Evolutionary conservation across 2,888 invertebrate species (phyloP).

Genomic region (Eupithecia pulchellata): DNA sequence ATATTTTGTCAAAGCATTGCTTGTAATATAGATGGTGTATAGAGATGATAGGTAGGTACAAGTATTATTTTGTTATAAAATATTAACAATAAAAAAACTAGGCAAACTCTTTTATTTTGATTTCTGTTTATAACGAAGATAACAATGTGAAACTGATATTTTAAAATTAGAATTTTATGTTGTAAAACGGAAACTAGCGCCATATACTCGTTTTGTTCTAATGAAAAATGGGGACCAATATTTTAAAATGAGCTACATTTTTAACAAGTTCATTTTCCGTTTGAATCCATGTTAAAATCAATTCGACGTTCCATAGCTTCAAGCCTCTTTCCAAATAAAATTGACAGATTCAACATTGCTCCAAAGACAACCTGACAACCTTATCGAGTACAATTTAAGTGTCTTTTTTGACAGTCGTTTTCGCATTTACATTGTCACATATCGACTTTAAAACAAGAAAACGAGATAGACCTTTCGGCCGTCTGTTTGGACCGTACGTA

Average conservation of each 20-base stretch:
- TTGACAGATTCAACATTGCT: conserved; percentile 22
- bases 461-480: conserved; percentile 6
- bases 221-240: neutral
- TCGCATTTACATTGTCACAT: conserved; percentile 7
- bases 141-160: conserved; percentile 6
- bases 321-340: conserved; percentile 25
- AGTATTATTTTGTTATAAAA: conserved; percentile 17
- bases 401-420: conserved; percentile 24
- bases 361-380: conserved; percentile 34
- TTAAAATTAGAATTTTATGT: neutral
- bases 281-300: conserved; percentile 9
- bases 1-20: neutral
- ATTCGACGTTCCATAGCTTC: conserved; percentile 5
- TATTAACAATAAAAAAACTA: conserved; percentile 10
- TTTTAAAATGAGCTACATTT: conserved; percentile 14
- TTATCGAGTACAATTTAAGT: conserved; percentile 19
- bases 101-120: conserved; percentile 20
- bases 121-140: neutral
- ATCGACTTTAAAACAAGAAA: conserved; percentile 11
- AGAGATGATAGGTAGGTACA: conserved; percentile 20
- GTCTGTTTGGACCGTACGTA: conserved; percentile 17
- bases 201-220: neutral
- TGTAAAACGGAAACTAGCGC: neutral
- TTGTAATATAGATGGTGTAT: conserved; percentile 15
- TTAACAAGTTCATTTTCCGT: conserved; percentile 18